phyloP scores from a whole-genome alignment of 2,113 vertebrate genomes.

The Ictalurus furcatus region DNA sequence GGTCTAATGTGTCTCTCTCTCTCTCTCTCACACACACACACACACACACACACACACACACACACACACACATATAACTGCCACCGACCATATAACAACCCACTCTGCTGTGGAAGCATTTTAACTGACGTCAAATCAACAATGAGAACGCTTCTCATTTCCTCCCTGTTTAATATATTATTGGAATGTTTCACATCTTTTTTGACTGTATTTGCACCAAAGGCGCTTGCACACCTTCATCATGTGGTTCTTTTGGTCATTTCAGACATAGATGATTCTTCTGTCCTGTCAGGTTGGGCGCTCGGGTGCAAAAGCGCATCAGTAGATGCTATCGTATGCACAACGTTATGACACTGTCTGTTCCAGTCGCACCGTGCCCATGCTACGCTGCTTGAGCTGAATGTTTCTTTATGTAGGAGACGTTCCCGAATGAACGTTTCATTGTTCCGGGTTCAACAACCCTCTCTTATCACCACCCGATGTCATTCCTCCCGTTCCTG shows the following conservation, averaged over 20 bases:
- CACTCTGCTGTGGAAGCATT: constrained; percentile 66
- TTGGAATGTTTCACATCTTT: constrained; percentile 54
- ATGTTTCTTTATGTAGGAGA: neutral
- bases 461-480: neutral
- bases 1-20: neutral
- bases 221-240: neutral
- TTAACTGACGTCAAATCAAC: constrained; percentile 44
- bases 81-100: constrained; percentile 28
- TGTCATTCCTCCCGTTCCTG: neutral
- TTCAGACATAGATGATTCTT: neutral
- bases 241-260: neutral
- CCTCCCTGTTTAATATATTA: constrained; percentile 39
- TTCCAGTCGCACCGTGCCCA: neutral
- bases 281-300: neutral
- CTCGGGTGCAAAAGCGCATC: neutral
- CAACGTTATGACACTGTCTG: neutral
- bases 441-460: neutral
- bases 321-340: neutral
- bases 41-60: constrained; percentile 4
- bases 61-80: constrained; percentile 23
- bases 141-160: neutral
- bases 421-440: neutral
- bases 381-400: neutral
- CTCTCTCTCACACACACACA: neutral
- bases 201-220: constrained; percentile 49